Base-by-base conservation (phyloP, 2,888 invertebrate genomes). In the Andrena camellia region DNA sequence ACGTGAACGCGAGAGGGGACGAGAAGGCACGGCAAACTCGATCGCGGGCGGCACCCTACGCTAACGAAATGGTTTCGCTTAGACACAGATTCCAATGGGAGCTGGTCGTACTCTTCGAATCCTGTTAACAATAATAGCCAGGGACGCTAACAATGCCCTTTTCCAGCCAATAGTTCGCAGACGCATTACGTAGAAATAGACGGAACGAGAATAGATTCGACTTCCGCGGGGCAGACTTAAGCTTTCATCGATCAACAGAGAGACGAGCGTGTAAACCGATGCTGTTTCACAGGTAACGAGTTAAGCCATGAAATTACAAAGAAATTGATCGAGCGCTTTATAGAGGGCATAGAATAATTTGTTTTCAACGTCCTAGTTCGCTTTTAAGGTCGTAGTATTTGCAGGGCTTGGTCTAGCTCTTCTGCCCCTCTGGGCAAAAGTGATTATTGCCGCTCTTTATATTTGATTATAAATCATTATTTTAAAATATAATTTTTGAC, bases 21-120 rank as follows among this genome's bases (percentile, higher is more conserved):
- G 66, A 66, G 68, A 54, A 75, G 81, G 77, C 63, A 62, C 50
- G 77, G 63, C 59, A 73, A 78, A 86, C 71, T 78, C 67, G 59
- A 70, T 72, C 66, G 70, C 75, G 66, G 71, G 69, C 60, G 26
- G 23, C 29, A 13, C 17, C 20, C n/a, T 8, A 17, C n/a, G 31
- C 66, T 70, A 83, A 83, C 78, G 78, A 83, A 82, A 82, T 82
- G 77, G 60, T 69, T 78, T 78, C 72, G 17, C 77, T 69, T 52
- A 64, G 59, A 68, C 62, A 68, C 29, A 63, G 68, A 63, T 57
- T 29, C 23, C 23, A 35, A 71, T 48, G 52, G 59, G 17, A 60
- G 52, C 42, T 50, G 20, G 52, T 35, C 26, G 33, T 64, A 29
- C 69, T 54, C 82, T 62, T 67, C 75, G 69, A 57, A 70, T 70